phyloP scores from a whole-genome alignment of 2,113 vertebrate species.

The Empidonax traillii region DNA sequence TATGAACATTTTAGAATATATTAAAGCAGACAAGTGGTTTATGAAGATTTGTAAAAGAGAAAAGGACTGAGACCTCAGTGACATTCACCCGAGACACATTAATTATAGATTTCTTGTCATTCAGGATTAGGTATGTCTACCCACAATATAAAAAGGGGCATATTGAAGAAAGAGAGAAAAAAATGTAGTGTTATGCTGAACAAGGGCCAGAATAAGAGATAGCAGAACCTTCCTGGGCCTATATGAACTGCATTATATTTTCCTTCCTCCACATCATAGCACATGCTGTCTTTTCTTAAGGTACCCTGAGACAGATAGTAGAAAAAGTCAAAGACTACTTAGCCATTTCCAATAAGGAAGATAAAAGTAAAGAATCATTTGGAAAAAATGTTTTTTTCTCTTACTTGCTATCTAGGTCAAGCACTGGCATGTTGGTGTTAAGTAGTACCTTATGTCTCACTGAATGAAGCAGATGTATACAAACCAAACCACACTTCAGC shows the following conservation, averaged over 20 bases:
- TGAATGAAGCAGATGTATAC: neutral
- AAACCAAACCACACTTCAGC: neutral
- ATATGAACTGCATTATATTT: neutral
- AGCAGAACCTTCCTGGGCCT: neutral
- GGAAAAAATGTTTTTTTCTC: neutral
- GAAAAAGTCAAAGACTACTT: neutral
- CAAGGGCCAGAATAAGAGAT: neutral
- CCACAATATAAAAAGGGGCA: neutral
- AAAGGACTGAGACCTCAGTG: neutral
- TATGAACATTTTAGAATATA: neutral
- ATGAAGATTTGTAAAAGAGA: neutral
- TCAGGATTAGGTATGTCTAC: constrained; percentile 32
- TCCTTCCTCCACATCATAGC: neutral
- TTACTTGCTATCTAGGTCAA: neutral
- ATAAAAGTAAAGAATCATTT: neutral
- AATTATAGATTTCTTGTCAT: constrained; percentile 59
- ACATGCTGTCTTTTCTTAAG: neutral
- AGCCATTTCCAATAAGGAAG: neutral
- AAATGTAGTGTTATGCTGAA: neutral
- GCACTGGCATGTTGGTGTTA: neutral
- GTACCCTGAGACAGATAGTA: neutral
- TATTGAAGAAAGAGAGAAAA: neutral
- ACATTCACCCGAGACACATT: constrained; percentile 21
- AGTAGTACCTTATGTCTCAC: neutral
- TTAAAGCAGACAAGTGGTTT: neutral